A percentile compares a stretch with the other conserved stretches of the same genome.
These are phyloP conservation scores for Cavia porcellus DNA, from an alignment of 2,113 vertebrate species.

Conservation along the genomic window DNA sequence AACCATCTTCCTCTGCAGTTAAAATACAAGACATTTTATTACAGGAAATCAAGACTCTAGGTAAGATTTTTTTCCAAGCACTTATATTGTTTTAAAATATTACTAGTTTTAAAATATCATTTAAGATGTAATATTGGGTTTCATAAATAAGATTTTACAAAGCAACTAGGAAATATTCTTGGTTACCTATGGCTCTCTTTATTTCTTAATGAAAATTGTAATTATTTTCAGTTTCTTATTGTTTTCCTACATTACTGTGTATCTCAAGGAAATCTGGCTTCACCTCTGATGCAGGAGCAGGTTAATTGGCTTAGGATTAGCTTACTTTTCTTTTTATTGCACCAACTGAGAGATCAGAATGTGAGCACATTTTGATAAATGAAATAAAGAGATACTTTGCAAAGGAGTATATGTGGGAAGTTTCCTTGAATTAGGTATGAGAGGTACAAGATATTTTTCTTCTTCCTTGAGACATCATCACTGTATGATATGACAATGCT, in stretches of 20 bases:
- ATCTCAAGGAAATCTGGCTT: neutral
- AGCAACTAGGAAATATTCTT: neutral
- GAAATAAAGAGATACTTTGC: neutral
- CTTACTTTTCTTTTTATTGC: neutral
- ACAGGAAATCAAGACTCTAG: neutral
- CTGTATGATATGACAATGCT: neutral
- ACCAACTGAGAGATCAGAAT: neutral
- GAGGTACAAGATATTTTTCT: neutral
- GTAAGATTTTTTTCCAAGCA: neutral
- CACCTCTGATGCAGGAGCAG: neutral
- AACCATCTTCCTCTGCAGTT: neutral
- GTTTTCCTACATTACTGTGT: neutral
- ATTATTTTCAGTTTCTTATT: neutral
- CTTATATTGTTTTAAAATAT: conserved; percentile 1
- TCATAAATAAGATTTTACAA: neutral
- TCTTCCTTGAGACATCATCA: neutral
- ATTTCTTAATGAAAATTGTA: neutral
- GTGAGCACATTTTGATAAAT: neutral
- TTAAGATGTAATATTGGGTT: neutral
- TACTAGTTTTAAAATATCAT: neutral
- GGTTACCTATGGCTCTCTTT: neutral
- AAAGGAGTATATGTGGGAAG: neutral
- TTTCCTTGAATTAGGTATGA: neutral
- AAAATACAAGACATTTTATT: neutral
- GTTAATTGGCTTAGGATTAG: neutral